A percentile compares a stretch with the other conserved stretches of the same genome.
phyloP scores from a whole-genome alignment of 1,140 invertebrate species.

The Aphaenogaster floridana region DNA sequence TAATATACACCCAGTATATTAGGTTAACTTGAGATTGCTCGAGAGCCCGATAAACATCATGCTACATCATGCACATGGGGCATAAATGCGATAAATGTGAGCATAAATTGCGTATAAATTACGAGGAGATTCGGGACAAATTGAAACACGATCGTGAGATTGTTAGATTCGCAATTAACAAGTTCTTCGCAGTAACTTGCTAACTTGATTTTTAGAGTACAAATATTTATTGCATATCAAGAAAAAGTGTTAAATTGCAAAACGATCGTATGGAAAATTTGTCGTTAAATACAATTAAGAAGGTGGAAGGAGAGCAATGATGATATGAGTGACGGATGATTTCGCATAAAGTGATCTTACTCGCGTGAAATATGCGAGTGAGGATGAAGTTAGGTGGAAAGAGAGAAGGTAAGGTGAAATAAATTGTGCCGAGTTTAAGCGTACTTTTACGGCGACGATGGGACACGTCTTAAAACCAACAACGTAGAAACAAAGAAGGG shows the following conservation, averaged over 20 bases:
- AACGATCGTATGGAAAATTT: not conserved
- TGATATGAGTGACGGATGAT: not conserved
- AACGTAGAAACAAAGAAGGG: conserved; percentile 60
- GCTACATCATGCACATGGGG: not conserved
- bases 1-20: not conserved
- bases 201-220: not conserved
- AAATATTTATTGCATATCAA: not conserved
- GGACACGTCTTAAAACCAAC: conserved; percentile 64
- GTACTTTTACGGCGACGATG: conserved; percentile 65
- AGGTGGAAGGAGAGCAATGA: not conserved
- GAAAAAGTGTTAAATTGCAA: not conserved
- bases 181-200: conserved; percentile 10
- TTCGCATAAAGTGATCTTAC: conserved; percentile 36
- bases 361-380: conserved; percentile 1
- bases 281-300: conserved; percentile 2
- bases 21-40: conserved; percentile 28
- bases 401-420: conserved; percentile 62
- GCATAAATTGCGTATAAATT: conserved; percentile 45
- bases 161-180: conserved; percentile 23
- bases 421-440: conserved; percentile 78
- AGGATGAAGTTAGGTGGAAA: not conserved
- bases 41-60: conserved; percentile 31
- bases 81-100: not conserved
- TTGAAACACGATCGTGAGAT: conserved; percentile 31
- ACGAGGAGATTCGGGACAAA: conserved; percentile 21